Conservation (phyloP, 2,113 vertebrate genomes). For the Paramisgurnus dabryanus region DNA sequence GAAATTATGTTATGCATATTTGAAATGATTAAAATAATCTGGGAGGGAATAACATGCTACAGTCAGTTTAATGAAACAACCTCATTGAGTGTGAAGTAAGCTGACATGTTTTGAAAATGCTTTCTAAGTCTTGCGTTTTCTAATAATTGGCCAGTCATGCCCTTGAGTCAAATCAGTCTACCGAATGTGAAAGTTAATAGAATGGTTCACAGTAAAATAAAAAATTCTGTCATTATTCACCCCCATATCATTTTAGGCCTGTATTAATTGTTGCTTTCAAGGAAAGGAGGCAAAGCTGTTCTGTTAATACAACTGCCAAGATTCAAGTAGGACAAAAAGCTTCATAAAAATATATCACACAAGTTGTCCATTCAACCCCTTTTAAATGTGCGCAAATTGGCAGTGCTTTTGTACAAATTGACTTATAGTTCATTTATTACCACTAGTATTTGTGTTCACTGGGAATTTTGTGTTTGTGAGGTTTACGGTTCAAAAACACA, state of each 20-base stretch:
- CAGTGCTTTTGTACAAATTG: no score
- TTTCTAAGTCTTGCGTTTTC: neutral
- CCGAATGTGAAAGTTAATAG: neutral
- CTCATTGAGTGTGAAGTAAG: neutral
- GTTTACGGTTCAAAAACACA: no score
- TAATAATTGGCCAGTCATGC: neutral
- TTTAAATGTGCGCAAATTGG: no score
- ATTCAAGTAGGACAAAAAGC: no score
- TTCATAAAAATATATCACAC: no score
- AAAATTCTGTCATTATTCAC: neutral
- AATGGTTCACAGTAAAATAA: neutral
- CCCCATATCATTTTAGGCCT: neutral
- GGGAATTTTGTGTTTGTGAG: no score
- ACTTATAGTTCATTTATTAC: no score
- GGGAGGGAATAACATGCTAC: neutral
- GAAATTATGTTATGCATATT: conserved; percentile 4
- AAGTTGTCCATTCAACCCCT: no score
- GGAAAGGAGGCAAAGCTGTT: neutral
- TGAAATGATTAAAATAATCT: conserved; percentile 3
- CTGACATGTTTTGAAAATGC: neutral
- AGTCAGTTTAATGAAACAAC: neutral
- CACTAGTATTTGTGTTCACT: no score
- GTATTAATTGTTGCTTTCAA: neutral
- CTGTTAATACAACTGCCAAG: no score
- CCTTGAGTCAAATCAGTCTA: neutral